Evolutionary conservation across 1,140 invertebrate genomes (phyloP).

Genomic region (Tetramorium alpestre): DNA sequence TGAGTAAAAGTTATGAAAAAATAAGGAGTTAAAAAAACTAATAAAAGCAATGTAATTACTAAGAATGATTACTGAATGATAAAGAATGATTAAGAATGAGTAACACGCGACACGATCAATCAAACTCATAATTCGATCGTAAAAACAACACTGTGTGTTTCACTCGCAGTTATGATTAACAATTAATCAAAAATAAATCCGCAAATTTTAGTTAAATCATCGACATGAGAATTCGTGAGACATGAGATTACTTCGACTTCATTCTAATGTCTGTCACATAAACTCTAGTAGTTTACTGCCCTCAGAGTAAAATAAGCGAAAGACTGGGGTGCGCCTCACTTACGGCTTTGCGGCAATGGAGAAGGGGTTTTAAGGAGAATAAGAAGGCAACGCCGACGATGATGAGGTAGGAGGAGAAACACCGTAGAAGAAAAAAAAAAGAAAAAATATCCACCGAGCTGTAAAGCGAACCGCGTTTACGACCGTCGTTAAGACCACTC

Average conservation of each 20-base stretch:
- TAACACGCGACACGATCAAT: not conserved
- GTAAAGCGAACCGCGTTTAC: constrained; percentile 81
- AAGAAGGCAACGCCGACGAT: constrained; percentile 29
- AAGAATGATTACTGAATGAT: not conserved
- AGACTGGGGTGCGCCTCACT: constrained; percentile 56
- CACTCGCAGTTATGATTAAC: not conserved
- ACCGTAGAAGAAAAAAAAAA: constrained; percentile 14
- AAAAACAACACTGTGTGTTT: not conserved
- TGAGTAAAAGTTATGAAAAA: not conserved
- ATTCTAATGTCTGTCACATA: constrained; percentile 57
- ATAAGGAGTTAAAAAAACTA: not conserved
- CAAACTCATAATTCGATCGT: not conserved
- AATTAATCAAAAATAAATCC: constrained; percentile 7
- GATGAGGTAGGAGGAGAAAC: constrained; percentile 5
- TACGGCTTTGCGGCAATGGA: constrained; percentile 54
- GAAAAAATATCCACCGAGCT: constrained; percentile 70
- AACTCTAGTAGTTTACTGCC: constrained; percentile 61
- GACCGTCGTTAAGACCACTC: constrained; percentile 80
- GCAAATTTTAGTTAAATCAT: constrained; percentile 27
- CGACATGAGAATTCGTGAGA: constrained; percentile 11
- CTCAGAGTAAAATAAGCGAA: constrained; percentile 60
- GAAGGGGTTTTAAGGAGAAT: constrained; percentile 29
- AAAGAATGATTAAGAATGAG: not conserved
- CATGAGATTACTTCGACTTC: constrained; percentile 55
- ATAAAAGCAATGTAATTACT: not conserved